Evolutionary conservation across 1,140 invertebrate species (phyloP).

Genomic region (Brachionus rubens): DNA sequence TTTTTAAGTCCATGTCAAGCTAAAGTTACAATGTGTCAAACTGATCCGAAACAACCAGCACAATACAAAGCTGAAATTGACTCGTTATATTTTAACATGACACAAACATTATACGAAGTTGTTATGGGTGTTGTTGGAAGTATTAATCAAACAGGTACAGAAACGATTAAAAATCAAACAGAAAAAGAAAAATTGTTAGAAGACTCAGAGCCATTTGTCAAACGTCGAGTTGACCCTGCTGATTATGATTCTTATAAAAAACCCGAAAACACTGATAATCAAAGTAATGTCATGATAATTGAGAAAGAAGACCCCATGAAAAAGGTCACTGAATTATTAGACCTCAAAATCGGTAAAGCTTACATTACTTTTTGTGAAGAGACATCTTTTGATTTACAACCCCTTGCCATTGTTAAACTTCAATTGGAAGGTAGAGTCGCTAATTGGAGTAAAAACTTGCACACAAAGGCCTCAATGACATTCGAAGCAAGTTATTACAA

Average conservation of each 20-base stretch:
- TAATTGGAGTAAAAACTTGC: conserved; percentile 50
- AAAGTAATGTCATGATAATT: neutral
- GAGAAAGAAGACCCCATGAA: neutral
- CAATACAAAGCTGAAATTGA: conserved; percentile 1
- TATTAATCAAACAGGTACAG: conserved; percentile 39
- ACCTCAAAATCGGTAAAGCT: neutral
- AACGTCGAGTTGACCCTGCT: neutral
- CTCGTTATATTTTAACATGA: conserved; percentile 36
- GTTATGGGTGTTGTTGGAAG: conserved; percentile 30
- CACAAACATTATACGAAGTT: conserved; percentile 40
- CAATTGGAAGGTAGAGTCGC: conserved; percentile 12
- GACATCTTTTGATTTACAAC: conserved; percentile 4
- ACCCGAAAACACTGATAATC: neutral
- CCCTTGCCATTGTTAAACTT: conserved; percentile 38
- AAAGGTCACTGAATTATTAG: conserved; percentile 7
- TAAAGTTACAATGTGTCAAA: conserved; percentile 3
- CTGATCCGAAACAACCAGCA: neutral
- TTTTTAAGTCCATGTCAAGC: conserved; percentile 24
- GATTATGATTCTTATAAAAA: neutral
- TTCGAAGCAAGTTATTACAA: conserved; percentile 73
- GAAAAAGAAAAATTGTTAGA: conserved; percentile 6
- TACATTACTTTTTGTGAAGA: conserved; percentile 43
- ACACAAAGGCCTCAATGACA: conserved; percentile 63
- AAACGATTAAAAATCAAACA: neutral
- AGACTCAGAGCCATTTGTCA: conserved; percentile 28